phyloP scores from a whole-genome alignment of 2,888 invertebrate genomes.

The Blomia tropicalis region DNA sequence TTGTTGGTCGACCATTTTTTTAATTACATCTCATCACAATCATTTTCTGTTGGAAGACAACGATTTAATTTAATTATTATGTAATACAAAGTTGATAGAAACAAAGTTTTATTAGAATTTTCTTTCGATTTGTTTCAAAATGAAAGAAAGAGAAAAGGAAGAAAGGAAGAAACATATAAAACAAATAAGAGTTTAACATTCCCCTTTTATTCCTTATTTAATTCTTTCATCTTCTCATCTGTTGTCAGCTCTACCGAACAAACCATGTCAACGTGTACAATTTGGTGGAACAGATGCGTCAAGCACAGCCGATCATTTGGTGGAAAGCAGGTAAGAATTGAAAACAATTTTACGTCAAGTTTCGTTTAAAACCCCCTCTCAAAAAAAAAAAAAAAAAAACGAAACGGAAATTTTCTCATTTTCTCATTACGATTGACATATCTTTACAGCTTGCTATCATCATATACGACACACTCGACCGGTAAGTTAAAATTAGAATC shows the following conservation, averaged over 20 bases:
- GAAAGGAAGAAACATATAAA: neutral
- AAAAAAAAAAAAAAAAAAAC: neutral
- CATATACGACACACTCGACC: slow-evolving; percentile 50
- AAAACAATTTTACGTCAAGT: neutral
- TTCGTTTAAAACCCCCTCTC: neutral
- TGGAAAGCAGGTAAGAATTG: slow-evolving; percentile 51
- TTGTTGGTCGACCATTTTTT: no score
- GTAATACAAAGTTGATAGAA: no score
- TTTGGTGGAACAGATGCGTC: slow-evolving; percentile 46
- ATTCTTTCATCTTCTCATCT: neutral
- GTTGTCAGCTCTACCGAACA: neutral
- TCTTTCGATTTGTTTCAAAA: neutral
- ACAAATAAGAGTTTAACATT: neutral
- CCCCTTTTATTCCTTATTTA: neutral
- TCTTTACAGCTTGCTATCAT: slow-evolving; percentile 52
- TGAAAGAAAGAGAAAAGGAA: neutral
- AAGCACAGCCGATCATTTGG: slow-evolving; percentile 61
- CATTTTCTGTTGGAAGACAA: no score
- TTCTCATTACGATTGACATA: neutral
- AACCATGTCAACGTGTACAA: neutral
- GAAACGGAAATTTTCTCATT: slow-evolving; percentile 3
- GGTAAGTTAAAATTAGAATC: no score
- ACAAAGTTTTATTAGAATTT: neutral
- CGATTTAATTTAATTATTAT: no score
- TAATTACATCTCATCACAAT: no score